Evolutionary conservation across 2,888 invertebrate species (phyloP).

Genomic region (Zonitis immaculata): DNA sequence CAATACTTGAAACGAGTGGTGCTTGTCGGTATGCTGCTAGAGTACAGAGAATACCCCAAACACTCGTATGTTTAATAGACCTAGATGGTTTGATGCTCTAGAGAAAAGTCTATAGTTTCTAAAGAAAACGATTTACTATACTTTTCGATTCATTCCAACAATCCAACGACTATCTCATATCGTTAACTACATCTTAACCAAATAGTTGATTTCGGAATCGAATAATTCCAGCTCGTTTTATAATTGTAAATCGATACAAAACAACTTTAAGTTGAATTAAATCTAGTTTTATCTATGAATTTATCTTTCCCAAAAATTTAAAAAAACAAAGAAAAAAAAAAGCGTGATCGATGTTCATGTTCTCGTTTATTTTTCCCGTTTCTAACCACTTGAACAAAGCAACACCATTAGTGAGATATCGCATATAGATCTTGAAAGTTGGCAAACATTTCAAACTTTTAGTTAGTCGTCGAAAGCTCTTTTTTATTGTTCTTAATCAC

Average conservation of each 20-base stretch:
- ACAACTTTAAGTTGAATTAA: background rate
- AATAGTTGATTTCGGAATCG: too few relatives aligned
- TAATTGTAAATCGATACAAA: background rate
- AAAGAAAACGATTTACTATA: too few relatives aligned
- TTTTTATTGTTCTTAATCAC: background rate
- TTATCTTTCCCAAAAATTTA: too few relatives aligned
- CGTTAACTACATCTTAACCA: background rate
- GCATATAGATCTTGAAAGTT: background rate
- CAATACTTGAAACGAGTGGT: constrained; percentile 7
- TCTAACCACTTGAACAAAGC: background rate
- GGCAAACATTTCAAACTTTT: background rate
- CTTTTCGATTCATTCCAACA: background rate
- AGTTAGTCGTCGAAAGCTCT: background rate
- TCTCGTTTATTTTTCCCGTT: background rate
- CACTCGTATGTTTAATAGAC: background rate
- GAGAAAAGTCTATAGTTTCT: background rate
- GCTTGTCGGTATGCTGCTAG: constrained; percentile 6
- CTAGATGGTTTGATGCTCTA: background rate
- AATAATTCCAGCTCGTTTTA: too few relatives aligned
- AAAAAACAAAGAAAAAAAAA: too few relatives aligned
- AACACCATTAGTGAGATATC: background rate
- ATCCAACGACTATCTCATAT: background rate
- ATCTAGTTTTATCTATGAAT: background rate
- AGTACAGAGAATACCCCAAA: background rate
- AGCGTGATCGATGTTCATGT: too few relatives aligned